Conservation (phyloP, 2,797 vertebrate species). For the Microhierax caerulescens region DNA sequence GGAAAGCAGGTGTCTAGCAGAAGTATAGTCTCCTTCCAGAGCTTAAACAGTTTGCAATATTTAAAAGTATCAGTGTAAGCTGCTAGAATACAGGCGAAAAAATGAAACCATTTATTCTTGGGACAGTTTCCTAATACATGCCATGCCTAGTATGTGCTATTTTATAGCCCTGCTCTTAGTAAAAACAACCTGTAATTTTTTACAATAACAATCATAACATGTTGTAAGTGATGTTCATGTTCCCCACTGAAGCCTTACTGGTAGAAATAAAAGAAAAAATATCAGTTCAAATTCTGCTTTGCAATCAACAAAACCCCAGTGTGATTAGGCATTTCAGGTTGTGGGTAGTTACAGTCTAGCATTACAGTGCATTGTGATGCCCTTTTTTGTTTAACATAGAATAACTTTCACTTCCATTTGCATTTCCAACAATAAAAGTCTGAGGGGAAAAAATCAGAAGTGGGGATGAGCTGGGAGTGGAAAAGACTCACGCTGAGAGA, state of each 20-base stretch:
- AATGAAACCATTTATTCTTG: neutral
- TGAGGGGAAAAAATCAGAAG: neutral
- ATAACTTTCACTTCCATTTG: neutral
- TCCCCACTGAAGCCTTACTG: neutral
- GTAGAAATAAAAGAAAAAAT: neutral
- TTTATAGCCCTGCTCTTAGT: neutral
- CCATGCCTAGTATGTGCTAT: neutral
- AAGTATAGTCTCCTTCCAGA: neutral
- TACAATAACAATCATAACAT: neutral
- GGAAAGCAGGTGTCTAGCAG: neutral
- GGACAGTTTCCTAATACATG: neutral
- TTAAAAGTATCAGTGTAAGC: neutral
- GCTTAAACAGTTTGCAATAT: neutral
- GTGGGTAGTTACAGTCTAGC: neutral
- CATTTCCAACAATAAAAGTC: neutral
- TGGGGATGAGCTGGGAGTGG: neutral
- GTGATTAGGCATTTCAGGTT: neutral
- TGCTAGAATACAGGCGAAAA: neutral
- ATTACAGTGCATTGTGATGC: neutral
- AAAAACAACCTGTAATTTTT: conserved; percentile 8
- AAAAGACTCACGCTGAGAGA: neutral
- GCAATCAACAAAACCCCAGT: neutral
- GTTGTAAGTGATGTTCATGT: neutral
- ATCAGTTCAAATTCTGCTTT: neutral
- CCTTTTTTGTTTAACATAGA: neutral